Conservation (phyloP, 2,888 invertebrate species). For the Hypsopygia costalis region DNA sequence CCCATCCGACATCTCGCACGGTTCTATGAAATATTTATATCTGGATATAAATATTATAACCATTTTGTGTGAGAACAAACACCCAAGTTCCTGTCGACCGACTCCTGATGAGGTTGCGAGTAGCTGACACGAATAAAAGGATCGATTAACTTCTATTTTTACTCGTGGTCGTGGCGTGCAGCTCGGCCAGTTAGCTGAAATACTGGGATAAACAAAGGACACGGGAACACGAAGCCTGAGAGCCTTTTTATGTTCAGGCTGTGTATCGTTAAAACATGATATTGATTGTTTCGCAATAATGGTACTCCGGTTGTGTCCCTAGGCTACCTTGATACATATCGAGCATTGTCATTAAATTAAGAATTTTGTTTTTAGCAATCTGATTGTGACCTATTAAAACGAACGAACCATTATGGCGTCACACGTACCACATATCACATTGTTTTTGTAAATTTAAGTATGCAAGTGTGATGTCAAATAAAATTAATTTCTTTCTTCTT, state of each 20-base stretch:
- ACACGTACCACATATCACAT: too few species aligned
- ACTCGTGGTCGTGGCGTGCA: constrained; percentile 50
- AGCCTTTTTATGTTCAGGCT: constrained; percentile 42
- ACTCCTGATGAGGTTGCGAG: constrained; percentile 46
- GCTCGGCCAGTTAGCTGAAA: constrained; percentile 38
- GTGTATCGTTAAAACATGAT: constrained; percentile 18
- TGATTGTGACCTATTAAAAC: too few species aligned
- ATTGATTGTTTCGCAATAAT: constrained; percentile 21
- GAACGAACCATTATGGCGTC: too few species aligned
- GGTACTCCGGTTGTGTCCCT: not conserved
- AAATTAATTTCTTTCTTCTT: too few species aligned
- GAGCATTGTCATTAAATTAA: too few species aligned
- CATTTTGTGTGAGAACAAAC: not conserved
- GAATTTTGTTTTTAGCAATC: too few species aligned
- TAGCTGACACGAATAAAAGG: constrained; percentile 71
- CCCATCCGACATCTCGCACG: not conserved
- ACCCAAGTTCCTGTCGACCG: constrained; percentile 18
- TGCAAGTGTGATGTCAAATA: too few species aligned
- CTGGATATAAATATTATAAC: not conserved
- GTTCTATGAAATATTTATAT: not conserved
- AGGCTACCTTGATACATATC: not conserved
- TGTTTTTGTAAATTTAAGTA: too few species aligned
- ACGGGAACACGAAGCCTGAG: constrained; percentile 33
- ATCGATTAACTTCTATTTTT: constrained; percentile 79
- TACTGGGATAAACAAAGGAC: constrained; percentile 46